Evolutionary conservation across 37 sponge, comb jelly and placozoan species (phyloP), one percentile per base, ranked within the genome.

Genomic region (Crambe crambe): DNA sequence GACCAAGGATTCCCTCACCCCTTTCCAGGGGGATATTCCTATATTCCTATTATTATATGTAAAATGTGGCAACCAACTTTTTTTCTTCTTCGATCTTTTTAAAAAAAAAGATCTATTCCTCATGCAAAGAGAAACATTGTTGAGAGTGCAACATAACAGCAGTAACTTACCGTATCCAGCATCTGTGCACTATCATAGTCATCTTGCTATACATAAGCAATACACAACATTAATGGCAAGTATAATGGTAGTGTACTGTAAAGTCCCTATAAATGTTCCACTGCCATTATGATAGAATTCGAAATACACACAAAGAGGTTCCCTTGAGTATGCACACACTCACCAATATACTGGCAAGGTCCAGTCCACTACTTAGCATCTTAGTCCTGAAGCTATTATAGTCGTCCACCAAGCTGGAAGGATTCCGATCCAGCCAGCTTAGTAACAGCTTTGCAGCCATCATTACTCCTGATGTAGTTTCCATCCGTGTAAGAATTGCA

Each of bases 371-470:
- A 18, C 15, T 72, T 37, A 88, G 25, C 6, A 88, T 21, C 1
- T 42, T 42, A 29, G 78, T 32, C n/a, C 83, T 47, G 38, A 88
- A 88, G 17, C 1, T 43, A 3, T 77, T 42, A 40, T 88, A 88
- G 60, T 83, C 79, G 0, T 42, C 39, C 1, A 88, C 66, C 5
- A 88, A 65, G 8, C 39, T 36, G 12, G 79, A 70, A 0, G 89
- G 78, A 42, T 77, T 86, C 63, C 75, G 61, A 47, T 90, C 86
- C 25, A 90, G 20, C 85, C 86, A 90, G 59, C 44, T 63, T 32
- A 90, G 72, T 22, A 90, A 42, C 23, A 22, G 1, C 44, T 76
- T 80, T 1, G 91, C 75, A 27, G 91, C 73, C 26, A 31, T 39
- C 82, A 90, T 78, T 25, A 90, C 83, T 0, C 82, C 64, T 1